Evolutionary conservation across 2,113 vertebrate species (phyloP).

Genomic region (Hipposideros armiger): DNA sequence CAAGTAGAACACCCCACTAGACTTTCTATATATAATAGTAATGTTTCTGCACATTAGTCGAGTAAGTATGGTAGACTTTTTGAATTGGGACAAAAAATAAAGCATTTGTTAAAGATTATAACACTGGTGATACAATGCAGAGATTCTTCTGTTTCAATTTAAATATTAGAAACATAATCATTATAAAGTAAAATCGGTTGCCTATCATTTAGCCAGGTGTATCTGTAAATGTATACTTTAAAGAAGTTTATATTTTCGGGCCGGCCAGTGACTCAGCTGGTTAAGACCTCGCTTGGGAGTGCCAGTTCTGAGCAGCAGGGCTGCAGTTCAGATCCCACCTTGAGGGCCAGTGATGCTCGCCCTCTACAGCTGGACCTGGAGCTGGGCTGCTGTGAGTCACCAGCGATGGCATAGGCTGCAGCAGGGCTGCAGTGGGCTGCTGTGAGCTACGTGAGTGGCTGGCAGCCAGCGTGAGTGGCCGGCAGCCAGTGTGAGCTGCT

Average conservation of each 20-base stretch:
- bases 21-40: neutral
- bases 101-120: neutral
- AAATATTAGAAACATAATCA: constrained; percentile 20
- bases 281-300: too few species aligned
- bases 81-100: neutral
- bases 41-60: neutral
- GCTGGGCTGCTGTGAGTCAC: too few species aligned
- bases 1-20: neutral
- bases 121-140: neutral
- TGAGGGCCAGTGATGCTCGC: too few species aligned
- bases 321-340: too few species aligned
- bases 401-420: too few species aligned
- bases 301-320: too few species aligned
- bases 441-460: too few species aligned
- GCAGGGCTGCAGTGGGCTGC: too few species aligned
- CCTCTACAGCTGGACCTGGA: too few species aligned
- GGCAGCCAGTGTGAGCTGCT: too few species aligned
- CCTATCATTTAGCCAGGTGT: neutral
- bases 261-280: too few species aligned
- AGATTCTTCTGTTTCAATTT: constrained; percentile 9
- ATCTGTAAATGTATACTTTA: neutral
- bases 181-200: neutral
- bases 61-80: constrained; percentile 24
- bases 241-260: constrained; percentile 23
- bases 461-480: too few species aligned